Evolutionary conservation across 2,888 invertebrate genomes (phyloP), one percentile per base, ranked within the genome.

Genomic region (Metalampra italica): DNA sequence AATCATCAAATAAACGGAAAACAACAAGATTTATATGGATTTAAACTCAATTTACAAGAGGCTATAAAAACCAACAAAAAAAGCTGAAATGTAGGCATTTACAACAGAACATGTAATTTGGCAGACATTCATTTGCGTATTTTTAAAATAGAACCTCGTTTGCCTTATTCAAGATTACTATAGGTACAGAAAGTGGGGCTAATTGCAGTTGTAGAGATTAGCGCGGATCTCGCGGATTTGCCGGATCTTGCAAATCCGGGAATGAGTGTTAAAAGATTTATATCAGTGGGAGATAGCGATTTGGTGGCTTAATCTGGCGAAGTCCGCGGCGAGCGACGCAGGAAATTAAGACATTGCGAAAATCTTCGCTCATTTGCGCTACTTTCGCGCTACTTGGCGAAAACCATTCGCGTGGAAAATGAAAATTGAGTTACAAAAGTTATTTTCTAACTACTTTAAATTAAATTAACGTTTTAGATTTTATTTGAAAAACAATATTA

Each of bases 251-350:
- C 72, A 72, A 78, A 80, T 68, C 78, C 74, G 65, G 68, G 75
- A 78, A 85, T 77, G 82, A 84, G 84, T 81, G 88, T 82, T 85
- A 78, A 84, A 80, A 89, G 88, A 88, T 88, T 88, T 88, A 88
- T 89, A 86, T 84, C 83, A 67, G 71, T 62, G 65, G 69, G 69
- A 67, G 69, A 70, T 62, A 71, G 68, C 69, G 73, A 71, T 72
- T 69, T 68, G 62, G 60, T 2, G 60, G 68, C 68, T 60, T 82
- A 78, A 79, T 74, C 71, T 68, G 56, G 53, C 39, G 13, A 9
- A 43, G 51, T 39, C 41, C 38, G 56, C 58, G 56, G 55, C 60
- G 54, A 54, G 64, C 14, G 30, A 36, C 5, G 50, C 69, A 79
- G 85, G 86, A 88, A 86, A 88, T 87, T 78, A 87, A 82, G 76